Percentiles rank a stretch among this genome's conserved stretches.
phyloP scores from a whole-genome alignment of 2,797 vertebrate species.

The Bucorvus abyssinicus region DNA sequence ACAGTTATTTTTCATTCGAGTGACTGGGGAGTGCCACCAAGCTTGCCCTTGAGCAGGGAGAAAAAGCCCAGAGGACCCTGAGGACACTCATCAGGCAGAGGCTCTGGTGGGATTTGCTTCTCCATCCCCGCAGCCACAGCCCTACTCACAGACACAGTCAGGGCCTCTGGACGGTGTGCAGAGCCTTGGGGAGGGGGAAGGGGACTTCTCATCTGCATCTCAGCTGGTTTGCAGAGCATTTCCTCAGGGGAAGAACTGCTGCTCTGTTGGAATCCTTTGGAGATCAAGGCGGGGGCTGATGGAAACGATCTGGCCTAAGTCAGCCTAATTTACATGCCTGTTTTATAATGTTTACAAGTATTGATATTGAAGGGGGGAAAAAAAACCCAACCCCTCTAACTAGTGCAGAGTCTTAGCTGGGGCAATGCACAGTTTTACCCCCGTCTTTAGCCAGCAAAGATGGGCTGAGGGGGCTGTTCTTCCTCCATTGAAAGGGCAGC shows the following conservation, averaged over 20 bases:
- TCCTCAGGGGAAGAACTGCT: conserved; percentile 40
- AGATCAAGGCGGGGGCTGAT: conserved; percentile 40
- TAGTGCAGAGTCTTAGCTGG: background rate
- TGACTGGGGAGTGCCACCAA: background rate
- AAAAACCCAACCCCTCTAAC: background rate
- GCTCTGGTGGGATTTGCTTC: background rate
- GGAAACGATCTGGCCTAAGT: conserved; percentile 45
- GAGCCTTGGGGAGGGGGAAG: background rate
- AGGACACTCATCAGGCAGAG: background rate
- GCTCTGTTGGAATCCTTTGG: conserved; percentile 37
- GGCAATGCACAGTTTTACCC: background rate
- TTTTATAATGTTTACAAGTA: background rate
- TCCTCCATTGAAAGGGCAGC: conserved; percentile 25
- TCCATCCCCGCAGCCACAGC: background rate
- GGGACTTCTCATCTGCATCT: conserved; percentile 11
- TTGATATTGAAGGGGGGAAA: background rate
- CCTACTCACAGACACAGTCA: accelerated
- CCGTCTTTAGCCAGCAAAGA: background rate
- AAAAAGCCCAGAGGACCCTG: background rate
- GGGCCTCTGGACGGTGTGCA: background rate
- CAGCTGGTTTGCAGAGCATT: conserved; percentile 45
- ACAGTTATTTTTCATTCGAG: background rate
- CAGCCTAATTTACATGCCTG: conserved; percentile 41
- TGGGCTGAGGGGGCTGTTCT: background rate
- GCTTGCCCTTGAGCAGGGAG: background rate